phyloP scores from a whole-genome alignment of 2,888 invertebrate species.

The Sussaba pulchella region DNA sequence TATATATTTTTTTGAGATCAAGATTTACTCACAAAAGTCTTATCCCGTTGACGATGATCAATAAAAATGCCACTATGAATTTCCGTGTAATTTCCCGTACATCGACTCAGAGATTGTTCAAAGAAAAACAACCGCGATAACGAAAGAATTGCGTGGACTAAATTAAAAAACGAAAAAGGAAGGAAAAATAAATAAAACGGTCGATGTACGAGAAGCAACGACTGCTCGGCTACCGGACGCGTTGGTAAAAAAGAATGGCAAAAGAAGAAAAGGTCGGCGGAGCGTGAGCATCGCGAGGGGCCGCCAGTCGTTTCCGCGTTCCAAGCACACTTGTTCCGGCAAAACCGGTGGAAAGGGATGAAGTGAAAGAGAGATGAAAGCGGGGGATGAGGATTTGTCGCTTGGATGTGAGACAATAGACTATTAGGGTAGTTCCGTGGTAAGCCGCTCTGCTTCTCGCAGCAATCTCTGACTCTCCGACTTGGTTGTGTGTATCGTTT shows the following conservation, averaged over 20 bases:
- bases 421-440: slow-evolving; percentile 81
- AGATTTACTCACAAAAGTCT: no score
- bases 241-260: neutral
- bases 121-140: slow-evolving; percentile 1
- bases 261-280: slow-evolving; percentile 24
- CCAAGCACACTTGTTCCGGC: slow-evolving; percentile 4
- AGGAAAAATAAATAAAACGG: slow-evolving; percentile 13
- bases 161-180: slow-evolving; percentile 11
- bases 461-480: slow-evolving; percentile 66
- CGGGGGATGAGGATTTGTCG: slow-evolving; percentile 73
- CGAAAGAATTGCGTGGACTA: slow-evolving; percentile 47
- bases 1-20: no score
- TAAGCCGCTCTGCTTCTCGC: slow-evolving; percentile 78
- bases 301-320: slow-evolving; percentile 37
- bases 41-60: no score
- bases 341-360: slow-evolving; percentile 14
- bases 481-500: slow-evolving; percentile 47
- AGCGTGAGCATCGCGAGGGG: slow-evolving; percentile 51
- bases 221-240: neutral
- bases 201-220: slow-evolving; percentile 31
- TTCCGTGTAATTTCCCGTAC: neutral
- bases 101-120: slow-evolving; percentile 28
- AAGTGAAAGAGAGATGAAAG: slow-evolving; percentile 48
- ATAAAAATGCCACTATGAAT: slow-evolving; percentile 8
- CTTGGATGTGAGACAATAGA: slow-evolving; percentile 82